Evolutionary conservation across 2,113 vertebrate genomes (phyloP), one percentile per base, ranked within the genome.

Genomic region (Lates calcarifer): DNA sequence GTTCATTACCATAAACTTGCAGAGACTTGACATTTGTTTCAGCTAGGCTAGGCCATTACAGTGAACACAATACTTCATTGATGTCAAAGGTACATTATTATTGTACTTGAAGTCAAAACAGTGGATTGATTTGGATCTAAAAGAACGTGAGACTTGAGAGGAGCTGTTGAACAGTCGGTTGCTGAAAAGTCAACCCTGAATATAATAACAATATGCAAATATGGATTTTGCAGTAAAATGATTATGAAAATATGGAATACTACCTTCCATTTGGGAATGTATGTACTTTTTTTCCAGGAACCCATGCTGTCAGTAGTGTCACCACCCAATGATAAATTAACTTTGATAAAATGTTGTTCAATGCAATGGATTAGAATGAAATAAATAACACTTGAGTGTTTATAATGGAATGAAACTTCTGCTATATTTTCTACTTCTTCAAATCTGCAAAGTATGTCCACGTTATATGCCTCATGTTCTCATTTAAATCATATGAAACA

Each of bases 21-120:
- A 51, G 13, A 20, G 26, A 57, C 49, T 35, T 63, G n/a, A 77
- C 20, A 60, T 53, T 47, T 49, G 41, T 60, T 49, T 45, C 28
- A 28, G 47, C 33, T 18, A 18, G 10, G 10, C 4, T 61, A 20
- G 53, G 18, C 6, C 26, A 9, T 55, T 55, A 29, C 14, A 55
- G 7, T 39, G 11, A 70, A 51, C 43, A 77, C 12, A 20, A 39
- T 51, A 41, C 15, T 45, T 20, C 10, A 17, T 76, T 57, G 31
- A 18, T 29, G 49, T 57, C 61, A 77, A 67, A 67, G 51, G 43
- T 58, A 31, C 37, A 47, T 33, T 62, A 37, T 51, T 2, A 33
- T 47, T 45, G 7, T 33, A 22, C 14, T 47, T 45, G 41, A 29
- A 60, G 31, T 58, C 10, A 9, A 68, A 60, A 57, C 41, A 22